Evolutionary conservation across 1,140 invertebrate genomes (phyloP).

Genomic region (Carposina sasakii): DNA sequence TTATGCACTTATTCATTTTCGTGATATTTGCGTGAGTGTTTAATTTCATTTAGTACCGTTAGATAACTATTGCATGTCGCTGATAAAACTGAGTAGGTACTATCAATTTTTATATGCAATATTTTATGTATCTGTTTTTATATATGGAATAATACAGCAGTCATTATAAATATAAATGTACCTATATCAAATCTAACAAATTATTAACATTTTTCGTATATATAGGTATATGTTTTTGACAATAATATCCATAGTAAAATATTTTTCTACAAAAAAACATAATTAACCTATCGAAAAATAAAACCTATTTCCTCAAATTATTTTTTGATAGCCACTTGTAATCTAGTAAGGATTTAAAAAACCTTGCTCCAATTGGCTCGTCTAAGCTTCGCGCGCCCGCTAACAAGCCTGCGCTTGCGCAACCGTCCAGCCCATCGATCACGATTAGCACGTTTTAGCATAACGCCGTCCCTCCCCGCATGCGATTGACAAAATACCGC

Average conservation of each 20-base stretch:
- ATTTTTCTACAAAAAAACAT: too few relatives aligned
- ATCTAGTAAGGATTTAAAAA: too few relatives aligned
- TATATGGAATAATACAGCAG: not conserved
- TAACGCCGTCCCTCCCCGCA: slow-evolving; percentile 36
- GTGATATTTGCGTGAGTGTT: not conserved
- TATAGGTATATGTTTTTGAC: too few relatives aligned
- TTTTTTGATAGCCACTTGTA: not conserved
- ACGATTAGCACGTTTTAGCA: slow-evolving; percentile 38
- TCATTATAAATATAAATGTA: not conserved
- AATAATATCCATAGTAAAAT: too few relatives aligned
- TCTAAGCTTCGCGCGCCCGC: slow-evolving; percentile 10
- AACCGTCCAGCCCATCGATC: slow-evolving; percentile 54
- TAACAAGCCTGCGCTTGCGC: slow-evolving; percentile 29
- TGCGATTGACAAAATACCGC: slow-evolving; percentile 45
- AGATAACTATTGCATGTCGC: too few relatives aligned
- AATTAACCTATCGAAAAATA: too few relatives aligned
- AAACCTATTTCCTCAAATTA: not conserved
- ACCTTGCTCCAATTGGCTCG: slow-evolving; percentile 11
- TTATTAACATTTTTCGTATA: too few relatives aligned
- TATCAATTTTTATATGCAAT: too few relatives aligned
- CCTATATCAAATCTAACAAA: not conserved
- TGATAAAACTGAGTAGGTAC: too few relatives aligned
- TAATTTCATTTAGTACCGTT: too few relatives aligned
- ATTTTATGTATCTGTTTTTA: not conserved
- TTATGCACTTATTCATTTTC: too few relatives aligned